Conservation (phyloP, 92 coral and sea anemone species). For the Desmophyllum pertusum region DNA sequence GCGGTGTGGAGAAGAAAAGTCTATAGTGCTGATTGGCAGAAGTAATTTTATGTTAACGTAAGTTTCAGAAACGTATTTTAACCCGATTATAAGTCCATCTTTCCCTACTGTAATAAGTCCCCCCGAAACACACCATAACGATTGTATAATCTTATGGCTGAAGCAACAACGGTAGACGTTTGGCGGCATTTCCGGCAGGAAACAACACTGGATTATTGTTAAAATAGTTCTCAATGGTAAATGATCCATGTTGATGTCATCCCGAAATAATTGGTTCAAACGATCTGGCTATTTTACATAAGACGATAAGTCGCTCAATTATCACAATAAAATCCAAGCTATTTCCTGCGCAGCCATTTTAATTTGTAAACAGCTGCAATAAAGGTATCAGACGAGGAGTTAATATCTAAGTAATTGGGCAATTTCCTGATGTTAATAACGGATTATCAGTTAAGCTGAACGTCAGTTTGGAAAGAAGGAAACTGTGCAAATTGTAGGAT, state of each 20-base stretch:
- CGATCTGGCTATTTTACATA: neutral
- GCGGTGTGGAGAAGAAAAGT: too few species aligned
- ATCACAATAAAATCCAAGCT: neutral
- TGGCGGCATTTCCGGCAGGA: neutral
- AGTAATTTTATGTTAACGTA: too few species aligned
- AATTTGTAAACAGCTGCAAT: neutral
- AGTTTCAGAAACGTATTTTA: too few species aligned
- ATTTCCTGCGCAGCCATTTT: conserved; percentile 21
- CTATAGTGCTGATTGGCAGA: too few species aligned
- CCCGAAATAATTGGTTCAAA: neutral
- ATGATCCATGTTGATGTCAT: too few species aligned
- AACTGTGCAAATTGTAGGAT: neutral
- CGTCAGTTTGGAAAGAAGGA: neutral
- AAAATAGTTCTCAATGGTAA: neutral
- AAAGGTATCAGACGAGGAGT: neutral
- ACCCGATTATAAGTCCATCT: neutral
- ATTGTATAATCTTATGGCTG: neutral
- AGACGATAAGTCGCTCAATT: neutral
- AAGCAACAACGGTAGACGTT: neutral
- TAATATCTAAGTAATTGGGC: neutral
- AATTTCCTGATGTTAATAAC: neutral
- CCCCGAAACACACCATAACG: neutral
- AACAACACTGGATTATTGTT: neutral
- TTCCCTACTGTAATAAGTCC: neutral
- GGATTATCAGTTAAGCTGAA: neutral